Evolutionary conservation across 2,113 vertebrate species (phyloP).

Genomic region (Pseudois nayaur): DNA sequence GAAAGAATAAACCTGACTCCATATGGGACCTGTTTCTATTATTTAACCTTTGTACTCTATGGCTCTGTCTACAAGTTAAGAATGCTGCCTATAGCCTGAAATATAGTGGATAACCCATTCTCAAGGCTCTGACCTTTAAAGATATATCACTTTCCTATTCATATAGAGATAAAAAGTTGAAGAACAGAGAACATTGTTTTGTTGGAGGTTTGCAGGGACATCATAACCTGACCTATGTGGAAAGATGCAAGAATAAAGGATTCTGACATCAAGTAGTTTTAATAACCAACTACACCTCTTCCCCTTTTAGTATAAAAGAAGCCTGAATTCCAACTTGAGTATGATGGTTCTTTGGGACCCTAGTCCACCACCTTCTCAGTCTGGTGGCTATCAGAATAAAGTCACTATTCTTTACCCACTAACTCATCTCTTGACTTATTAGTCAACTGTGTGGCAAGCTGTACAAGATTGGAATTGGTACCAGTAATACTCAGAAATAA

Average conservation of each 20-base stretch:
- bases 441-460: background rate
- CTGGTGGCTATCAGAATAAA: background rate
- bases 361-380: background rate
- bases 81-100: background rate
- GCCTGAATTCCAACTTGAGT: background rate
- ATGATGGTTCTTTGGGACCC: background rate
- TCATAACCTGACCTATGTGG: background rate
- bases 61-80: background rate
- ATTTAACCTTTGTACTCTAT: background rate
- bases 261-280: background rate
- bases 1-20: background rate
- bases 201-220: background rate
- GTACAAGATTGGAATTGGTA: background rate
- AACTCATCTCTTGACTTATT: background rate
- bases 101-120: background rate
- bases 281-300: background rate
- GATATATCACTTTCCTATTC: background rate
- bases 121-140: background rate
- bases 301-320: background rate
- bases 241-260: background rate
- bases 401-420: background rate
- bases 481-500: background rate
- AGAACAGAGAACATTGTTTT: background rate
- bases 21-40: background rate
- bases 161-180: background rate